phyloP scores from a whole-genome alignment of 1,140 invertebrate genomes.

The Thaumatotibia leucotreta region DNA sequence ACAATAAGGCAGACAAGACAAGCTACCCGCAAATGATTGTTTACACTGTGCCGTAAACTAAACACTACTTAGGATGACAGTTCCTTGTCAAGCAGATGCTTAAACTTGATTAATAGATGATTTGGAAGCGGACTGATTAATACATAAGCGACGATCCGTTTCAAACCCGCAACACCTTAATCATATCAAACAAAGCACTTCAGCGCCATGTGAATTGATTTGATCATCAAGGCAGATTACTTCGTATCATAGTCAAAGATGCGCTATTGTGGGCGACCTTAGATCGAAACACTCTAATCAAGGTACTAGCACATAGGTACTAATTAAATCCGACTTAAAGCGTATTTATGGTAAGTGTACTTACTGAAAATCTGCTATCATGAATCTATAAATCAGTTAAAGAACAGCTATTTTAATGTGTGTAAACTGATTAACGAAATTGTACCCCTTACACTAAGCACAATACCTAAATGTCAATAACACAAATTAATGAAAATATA shows the following conservation, averaged over 20 bases:
- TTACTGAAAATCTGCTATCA: too few relatives aligned
- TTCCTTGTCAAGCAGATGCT: constrained; percentile 68
- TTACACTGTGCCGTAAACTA: constrained; percentile 60
- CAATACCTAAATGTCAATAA: constrained; percentile 23
- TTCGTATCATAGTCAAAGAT: neutral
- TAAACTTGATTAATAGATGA: constrained; percentile 72
- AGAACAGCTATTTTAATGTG: too few relatives aligned
- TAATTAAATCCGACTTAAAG: too few relatives aligned
- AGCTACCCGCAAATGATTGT: constrained; percentile 62
- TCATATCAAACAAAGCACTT: constrained; percentile 39
- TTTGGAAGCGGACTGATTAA: constrained; percentile 63
- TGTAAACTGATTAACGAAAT: too few relatives aligned
- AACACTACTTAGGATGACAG: constrained; percentile 70
- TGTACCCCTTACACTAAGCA: neutral
- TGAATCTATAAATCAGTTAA: too few relatives aligned
- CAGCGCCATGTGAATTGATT: constrained; percentile 33
- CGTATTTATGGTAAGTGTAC: too few relatives aligned
- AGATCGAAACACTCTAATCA: too few relatives aligned
- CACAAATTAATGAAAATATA: constrained; percentile 56
- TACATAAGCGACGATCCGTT: constrained; percentile 49
- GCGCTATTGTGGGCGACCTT: too few relatives aligned
- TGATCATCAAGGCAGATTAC: constrained; percentile 8
- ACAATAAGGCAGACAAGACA: constrained; percentile 45
- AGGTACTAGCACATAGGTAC: too few relatives aligned
- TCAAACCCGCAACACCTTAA: constrained; percentile 50